Evolutionary conservation across 2,113 vertebrate species (phyloP).

Genomic region (Mellivora capensis): DNA sequence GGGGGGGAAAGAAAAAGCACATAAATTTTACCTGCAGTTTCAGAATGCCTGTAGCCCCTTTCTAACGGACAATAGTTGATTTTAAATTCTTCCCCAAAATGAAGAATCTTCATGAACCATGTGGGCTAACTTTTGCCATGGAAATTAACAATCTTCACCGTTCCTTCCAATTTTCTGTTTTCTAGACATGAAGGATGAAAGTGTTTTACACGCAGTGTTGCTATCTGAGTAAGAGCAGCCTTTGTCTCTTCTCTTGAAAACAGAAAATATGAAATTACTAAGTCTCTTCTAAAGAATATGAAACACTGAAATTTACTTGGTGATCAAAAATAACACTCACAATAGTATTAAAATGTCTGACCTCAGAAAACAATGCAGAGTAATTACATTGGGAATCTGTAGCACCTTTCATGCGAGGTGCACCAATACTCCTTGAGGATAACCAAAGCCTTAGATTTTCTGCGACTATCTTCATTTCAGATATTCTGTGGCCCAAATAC

Average conservation of each 20-base stretch:
- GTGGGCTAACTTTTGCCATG: not conserved
- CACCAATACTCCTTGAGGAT: not conserved
- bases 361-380: slow-evolving; percentile 13
- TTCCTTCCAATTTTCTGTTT: not conserved
- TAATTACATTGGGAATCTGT: not conserved
- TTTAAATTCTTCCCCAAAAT: not conserved
- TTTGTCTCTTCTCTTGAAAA: not conserved
- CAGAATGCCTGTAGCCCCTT: not conserved
- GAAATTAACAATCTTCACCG: not conserved
- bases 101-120: not conserved
- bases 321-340: not conserved
- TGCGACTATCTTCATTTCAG: not conserved
- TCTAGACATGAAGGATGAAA: not conserved
- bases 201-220: not conserved
- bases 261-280: slow-evolving; percentile 7
- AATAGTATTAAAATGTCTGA: not conserved
- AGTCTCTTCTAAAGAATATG: not conserved
- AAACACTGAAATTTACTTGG: not conserved
- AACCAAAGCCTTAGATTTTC: not conserved
- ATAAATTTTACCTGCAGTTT: not conserved
- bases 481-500: not conserved
- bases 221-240: not conserved
- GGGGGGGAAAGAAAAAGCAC: not conserved
- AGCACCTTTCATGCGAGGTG: not conserved
- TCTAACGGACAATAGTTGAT: not conserved